Percentiles rank a stretch among this genome's conserved stretches.
phyloP scores from a whole-genome alignment of 2,113 vertebrate genomes.

The Pithys albifrons region DNA sequence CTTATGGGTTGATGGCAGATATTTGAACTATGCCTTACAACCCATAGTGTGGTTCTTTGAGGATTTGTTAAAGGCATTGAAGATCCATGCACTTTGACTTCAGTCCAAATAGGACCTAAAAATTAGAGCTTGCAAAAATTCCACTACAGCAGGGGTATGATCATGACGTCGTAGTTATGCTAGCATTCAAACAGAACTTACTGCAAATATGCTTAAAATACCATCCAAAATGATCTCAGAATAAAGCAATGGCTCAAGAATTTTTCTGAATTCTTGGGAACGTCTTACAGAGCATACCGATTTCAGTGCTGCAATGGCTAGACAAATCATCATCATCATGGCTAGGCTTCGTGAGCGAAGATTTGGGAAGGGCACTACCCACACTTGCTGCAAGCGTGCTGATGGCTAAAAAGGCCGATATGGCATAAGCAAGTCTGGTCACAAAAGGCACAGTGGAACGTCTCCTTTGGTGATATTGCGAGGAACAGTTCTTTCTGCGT shows the following conservation, averaged over 20 bases:
- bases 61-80: background rate
- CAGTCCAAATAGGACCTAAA: background rate
- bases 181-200: rapidly evolving
- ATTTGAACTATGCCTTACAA: background rate
- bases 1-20: background rate
- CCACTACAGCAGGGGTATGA: background rate
- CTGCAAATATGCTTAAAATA: background rate
- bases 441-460: too few species aligned
- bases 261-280: background rate
- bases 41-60: background rate
- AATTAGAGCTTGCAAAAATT: background rate
- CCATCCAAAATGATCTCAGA: background rate
- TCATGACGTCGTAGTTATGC: rapidly evolving
- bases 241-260: background rate
- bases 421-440: too few species aligned
- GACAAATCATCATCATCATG: background rate
- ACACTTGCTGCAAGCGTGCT: too few species aligned
- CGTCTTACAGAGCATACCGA: background rate
- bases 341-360: too few species aligned
- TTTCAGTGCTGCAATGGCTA: background rate
- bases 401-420: too few species aligned
- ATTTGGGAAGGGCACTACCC: too few species aligned
- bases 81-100: background rate
- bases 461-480: too few species aligned
- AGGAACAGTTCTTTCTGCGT: too few species aligned